Percentiles rank a stretch among this genome's conserved stretches.
Evolutionary conservation across 1,140 invertebrate species (phyloP).

Genomic region (Drosophila parvula): DNA sequence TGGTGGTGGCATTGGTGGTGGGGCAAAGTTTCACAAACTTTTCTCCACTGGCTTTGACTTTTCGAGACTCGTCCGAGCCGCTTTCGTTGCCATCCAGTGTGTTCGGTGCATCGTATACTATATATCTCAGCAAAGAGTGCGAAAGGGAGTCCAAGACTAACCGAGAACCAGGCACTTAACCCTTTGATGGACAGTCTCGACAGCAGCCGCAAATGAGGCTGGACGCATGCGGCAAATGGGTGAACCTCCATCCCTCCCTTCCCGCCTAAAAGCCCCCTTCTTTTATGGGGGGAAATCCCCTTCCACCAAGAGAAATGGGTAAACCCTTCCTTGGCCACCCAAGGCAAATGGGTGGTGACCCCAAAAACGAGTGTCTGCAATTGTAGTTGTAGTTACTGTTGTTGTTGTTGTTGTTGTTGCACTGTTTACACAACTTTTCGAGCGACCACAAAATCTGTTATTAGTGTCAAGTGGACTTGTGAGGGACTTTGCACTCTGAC

Average conservation of each 20-base stretch:
- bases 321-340: not conserved
- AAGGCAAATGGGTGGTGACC: not conserved
- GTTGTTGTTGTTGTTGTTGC: conserved; percentile 26
- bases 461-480: conserved; percentile 78
- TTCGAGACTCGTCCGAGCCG: conserved; percentile 15
- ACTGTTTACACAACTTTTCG: conserved; percentile 74
- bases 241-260: not conserved
- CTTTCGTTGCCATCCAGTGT: not conserved
- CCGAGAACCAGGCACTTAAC: conserved; percentile 58
- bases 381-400: conserved; percentile 18
- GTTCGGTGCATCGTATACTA: conserved; percentile 14
- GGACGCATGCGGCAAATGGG: conserved; percentile 14
- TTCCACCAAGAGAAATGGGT: not conserved
- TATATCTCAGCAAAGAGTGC: conserved; percentile 1
- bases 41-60: conserved; percentile 11
- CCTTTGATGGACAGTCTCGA: conserved; percentile 67
- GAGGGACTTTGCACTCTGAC: conserved; percentile 69
- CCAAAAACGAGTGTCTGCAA: conserved; percentile 11
- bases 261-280: not conserved
- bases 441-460: conserved; percentile 77
- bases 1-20: no score
- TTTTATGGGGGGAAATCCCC: not conserved
- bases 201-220: conserved; percentile 60
- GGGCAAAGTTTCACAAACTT: conserved; percentile 10
- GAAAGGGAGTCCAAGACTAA: not conserved